Evolutionary conservation across 2,113 vertebrate genomes (phyloP).

Genomic region (Calyptomena viridis): DNA sequence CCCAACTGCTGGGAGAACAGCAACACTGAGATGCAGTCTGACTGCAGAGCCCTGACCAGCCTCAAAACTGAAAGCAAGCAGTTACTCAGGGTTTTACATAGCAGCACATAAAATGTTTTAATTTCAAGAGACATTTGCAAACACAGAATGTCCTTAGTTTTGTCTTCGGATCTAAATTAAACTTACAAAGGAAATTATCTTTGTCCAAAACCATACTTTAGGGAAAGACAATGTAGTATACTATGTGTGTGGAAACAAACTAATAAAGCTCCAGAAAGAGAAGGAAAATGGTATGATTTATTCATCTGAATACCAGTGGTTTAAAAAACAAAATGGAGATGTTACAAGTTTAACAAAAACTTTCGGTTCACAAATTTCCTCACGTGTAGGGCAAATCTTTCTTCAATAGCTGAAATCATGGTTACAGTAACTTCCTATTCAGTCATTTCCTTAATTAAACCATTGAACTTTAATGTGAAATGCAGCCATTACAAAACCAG

Average conservation of each 20-base stretch:
- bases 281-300: background rate
- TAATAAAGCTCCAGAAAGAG: background rate
- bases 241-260: background rate
- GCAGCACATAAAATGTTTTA: background rate
- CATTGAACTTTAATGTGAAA: constrained; percentile 68
- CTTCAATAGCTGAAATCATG: constrained; percentile 62
- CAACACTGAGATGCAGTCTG: background rate
- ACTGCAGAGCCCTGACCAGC: background rate
- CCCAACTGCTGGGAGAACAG: background rate
- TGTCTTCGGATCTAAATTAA: background rate
- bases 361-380: constrained; percentile 20
- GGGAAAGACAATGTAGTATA: background rate
- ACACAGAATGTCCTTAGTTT: background rate
- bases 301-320: background rate
- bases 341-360: background rate
- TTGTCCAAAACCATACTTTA: background rate
- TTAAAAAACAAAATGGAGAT: background rate
- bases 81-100: background rate
- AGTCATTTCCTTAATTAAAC: constrained; percentile 72
- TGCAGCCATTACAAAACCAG: constrained; percentile 59
- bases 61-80: constrained; percentile 39
- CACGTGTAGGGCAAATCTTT: constrained; percentile 37
- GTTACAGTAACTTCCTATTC: constrained; percentile 70
- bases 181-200: background rate
- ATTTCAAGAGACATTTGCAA: background rate